Base-by-base conservation (phyloP, 2,888 invertebrate genomes). In the Dryobotodes eremita region DNA sequence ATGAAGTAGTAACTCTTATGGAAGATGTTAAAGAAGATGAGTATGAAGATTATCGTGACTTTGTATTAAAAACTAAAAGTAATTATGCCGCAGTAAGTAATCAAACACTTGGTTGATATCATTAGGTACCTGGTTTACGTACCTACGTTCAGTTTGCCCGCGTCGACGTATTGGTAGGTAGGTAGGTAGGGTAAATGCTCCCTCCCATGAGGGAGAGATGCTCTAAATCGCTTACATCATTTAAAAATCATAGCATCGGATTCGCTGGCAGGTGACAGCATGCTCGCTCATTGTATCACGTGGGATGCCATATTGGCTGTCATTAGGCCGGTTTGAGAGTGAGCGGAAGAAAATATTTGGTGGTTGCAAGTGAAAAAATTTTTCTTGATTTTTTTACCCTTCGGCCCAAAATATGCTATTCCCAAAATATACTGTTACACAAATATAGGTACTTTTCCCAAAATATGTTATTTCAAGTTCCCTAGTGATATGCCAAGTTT, bases 21-120 rank as follows among this genome's bases (percentile, higher is more conserved):
- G 93, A 95, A 80, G 95, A 95, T 71, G 92, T 89, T 1, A 89
- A 90, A 72, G 88, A 91, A 2, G 86, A 92, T 3, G 83, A 84
- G 0, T 93, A 91, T 72, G 88, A 86, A 0, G 86, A 91, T 87
- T 92, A 90, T 70, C 89, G 92, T 0, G 93, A 94, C 57, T 94
- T 93, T 73, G 90, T 95, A 70, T 71, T 82, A 5, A 86, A 92
- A 75, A 94, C 94, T 5, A 81, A 87, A 80, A 23, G 79, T 0
- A 95, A 95, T 89, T 95, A 92, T 87, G 26, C n/a, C 8, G 20
- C n/a, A 50, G 87, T 90, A 71, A 89, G 81, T 83, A 61, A 59
- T 75, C n/a, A 70, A n/a, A 70, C 13, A 53, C 31, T 50, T 53
- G 50, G 23, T 69, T 50, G 8, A 50, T 69, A 31, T 68, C 15